A percentile compares a stretch with the other conserved stretches of the same genome.
Evolutionary conservation across 2,888 invertebrate genomes (phyloP).

Genomic region (Scaptodrosophila latifasciaeformis): DNA sequence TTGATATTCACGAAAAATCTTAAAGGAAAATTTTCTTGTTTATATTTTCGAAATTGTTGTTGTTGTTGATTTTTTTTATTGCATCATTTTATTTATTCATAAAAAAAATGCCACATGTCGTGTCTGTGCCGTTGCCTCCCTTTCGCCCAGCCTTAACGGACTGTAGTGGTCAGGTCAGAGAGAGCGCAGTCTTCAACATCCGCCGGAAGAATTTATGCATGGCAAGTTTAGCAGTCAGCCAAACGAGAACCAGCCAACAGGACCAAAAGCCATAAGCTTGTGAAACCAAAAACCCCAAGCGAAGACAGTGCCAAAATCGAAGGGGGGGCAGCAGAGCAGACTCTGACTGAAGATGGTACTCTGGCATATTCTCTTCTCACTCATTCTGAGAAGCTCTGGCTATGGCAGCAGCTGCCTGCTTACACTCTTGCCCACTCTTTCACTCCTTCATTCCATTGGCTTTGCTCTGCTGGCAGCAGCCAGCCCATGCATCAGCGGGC

Average conservation of each 20-base stretch:
- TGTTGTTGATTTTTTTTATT: no score
- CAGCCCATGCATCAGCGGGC: slow-evolving; percentile 62
- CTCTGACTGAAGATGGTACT: neutral
- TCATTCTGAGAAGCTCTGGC: no score
- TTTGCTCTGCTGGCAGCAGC: slow-evolving; percentile 24
- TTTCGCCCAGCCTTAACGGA: no score
- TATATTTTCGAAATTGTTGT: neutral
- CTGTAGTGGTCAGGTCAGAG: no score
- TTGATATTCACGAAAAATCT: no score
- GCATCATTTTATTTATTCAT: no score
- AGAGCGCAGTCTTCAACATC: slow-evolving; percentile 51
- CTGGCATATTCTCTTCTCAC: no score
- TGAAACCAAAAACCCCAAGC: slow-evolving; percentile 43
- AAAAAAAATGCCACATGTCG: no score
- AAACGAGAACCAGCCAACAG: slow-evolving; percentile 1
- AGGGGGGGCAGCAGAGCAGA: slow-evolving; percentile 17
- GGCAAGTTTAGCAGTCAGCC: slow-evolving; percentile 27
- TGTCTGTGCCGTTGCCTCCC: no score
- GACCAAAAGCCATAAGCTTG: slow-evolving; percentile 17
- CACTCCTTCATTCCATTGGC: slow-evolving; percentile 1
- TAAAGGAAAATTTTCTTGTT: no score
- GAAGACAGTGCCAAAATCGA: slow-evolving; percentile 2
- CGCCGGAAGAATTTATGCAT: slow-evolving; percentile 66
- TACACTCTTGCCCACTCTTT: neutral
- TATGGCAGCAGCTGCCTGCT: no score